A percentile compares a stretch with the other conserved stretches of the same genome.
Evolutionary conservation across 1,140 invertebrate genomes (phyloP).

Genomic region (Eubasilissa regina): DNA sequence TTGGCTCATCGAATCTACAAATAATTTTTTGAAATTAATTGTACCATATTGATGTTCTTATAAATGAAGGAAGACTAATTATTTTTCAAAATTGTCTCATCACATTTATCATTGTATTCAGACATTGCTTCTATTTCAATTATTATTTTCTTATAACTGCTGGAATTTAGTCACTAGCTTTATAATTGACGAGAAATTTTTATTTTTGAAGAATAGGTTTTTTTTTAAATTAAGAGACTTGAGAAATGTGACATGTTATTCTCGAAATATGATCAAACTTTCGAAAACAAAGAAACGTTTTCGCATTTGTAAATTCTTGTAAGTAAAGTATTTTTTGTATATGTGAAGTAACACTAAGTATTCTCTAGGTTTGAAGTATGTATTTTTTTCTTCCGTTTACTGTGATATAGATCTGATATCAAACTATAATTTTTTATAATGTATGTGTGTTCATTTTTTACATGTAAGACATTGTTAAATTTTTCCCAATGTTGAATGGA

Average conservation of each 20-base stretch:
- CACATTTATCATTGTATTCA: neutral
- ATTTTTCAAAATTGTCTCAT: constrained; percentile 22
- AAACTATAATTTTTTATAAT: constrained; percentile 50
- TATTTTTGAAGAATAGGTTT: constrained; percentile 18
- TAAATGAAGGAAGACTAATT: constrained; percentile 27
- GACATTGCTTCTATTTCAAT: neutral
- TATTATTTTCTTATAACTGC: constrained; percentile 2
- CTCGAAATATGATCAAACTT: constrained; percentile 33
- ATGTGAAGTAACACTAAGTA: constrained; percentile 39
- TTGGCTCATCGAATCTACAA: too few relatives aligned
- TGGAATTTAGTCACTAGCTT: constrained; percentile 26
- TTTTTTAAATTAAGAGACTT: neutral
- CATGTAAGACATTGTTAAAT: constrained; percentile 51
- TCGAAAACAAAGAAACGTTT: constrained; percentile 18
- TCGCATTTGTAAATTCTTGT: constrained; percentile 54
- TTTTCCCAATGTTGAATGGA: constrained; percentile 46
- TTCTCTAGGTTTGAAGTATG: constrained; percentile 51
- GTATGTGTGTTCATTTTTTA: constrained; percentile 50
- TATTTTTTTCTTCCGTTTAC: constrained; percentile 58
- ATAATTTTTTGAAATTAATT: too few relatives aligned
- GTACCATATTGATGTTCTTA: constrained; percentile 21
- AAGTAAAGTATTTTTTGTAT: constrained; percentile 51
- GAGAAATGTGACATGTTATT: constrained; percentile 2
- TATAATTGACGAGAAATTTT: constrained; percentile 4
- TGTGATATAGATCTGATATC: constrained; percentile 59